A percentile compares a stretch with the other conserved stretches of the same genome.
These are phyloP conservation scores for Epinotia bilunana DNA, from an alignment of 2,888 invertebrate species.

Conservation along the genomic window DNA sequence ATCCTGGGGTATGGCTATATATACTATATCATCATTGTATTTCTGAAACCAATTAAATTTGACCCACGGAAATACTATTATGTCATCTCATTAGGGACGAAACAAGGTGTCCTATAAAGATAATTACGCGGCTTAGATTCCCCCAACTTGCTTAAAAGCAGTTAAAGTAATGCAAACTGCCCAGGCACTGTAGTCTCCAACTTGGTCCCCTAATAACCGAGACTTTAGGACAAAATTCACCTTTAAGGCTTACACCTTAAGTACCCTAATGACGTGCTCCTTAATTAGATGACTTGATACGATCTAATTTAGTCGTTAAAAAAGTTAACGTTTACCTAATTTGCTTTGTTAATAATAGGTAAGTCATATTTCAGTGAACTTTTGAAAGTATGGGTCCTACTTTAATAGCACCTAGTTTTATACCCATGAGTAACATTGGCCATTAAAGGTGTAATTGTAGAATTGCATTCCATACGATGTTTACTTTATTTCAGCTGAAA, in stretches of 20 bases:
- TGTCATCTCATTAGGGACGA: constrained; percentile 35
- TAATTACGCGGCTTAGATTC: constrained; percentile 39
- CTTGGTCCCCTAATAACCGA: constrained; percentile 27
- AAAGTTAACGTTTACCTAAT: constrained; percentile 37
- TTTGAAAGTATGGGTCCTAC: neutral
- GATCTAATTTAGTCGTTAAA: constrained; percentile 34
- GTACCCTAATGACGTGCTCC: constrained; percentile 30
- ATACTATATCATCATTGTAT: neutral
- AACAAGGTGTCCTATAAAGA: constrained; percentile 27
- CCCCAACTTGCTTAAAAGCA: constrained; percentile 39
- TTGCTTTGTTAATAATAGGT: constrained; percentile 2
- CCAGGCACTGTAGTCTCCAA: constrained; percentile 27
- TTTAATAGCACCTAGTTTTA: neutral
- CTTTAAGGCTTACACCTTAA: constrained; percentile 37
- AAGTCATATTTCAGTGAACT: constrained; percentile 4
- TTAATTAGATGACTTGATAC: constrained; percentile 35
- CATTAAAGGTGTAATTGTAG: neutral
- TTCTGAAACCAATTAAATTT: neutral
- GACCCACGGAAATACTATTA: constrained; percentile 7
- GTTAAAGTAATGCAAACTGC: constrained; percentile 40
- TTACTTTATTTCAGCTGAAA: neutral
- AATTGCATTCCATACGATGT: neutral
- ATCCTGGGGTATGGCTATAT: neutral
- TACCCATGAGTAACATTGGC: constrained; percentile 2
- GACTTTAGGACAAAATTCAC: constrained; percentile 28